Percentiles rank a stretch among this genome's conserved stretches.
These are phyloP conservation scores for Notamacropus eugenii DNA, from an alignment of 2,797 vertebrate species.

Conservation along the genomic window DNA sequence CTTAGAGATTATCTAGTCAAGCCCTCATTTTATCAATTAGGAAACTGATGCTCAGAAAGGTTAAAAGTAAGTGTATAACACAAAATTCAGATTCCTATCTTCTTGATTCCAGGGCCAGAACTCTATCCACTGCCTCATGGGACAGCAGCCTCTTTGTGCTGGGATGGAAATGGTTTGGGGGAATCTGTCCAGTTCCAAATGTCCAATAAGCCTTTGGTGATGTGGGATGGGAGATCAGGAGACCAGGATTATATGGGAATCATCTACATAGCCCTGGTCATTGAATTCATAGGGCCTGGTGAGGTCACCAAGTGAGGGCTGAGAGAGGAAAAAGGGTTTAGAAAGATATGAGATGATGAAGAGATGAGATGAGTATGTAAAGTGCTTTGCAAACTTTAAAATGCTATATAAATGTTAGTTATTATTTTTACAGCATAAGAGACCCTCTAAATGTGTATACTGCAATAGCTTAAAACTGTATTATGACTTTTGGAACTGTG, in stretches of 20 bases:
- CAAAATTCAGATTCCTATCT: background rate
- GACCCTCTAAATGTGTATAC: background rate
- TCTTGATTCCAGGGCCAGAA: background rate
- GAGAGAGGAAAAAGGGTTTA: background rate
- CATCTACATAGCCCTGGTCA: background rate
- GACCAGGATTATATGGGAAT: background rate
- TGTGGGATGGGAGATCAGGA: background rate
- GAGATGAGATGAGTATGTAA: background rate
- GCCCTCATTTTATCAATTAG: background rate
- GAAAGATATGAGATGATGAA: no score
- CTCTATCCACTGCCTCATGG: background rate
- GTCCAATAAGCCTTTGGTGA: background rate
- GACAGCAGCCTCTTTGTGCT: background rate
- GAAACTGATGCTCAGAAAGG: background rate
- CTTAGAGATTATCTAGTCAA: background rate
- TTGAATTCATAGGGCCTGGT: background rate
- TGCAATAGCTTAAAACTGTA: background rate
- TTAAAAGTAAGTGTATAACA: background rate
- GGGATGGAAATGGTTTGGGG: background rate
- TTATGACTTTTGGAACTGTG: background rate
- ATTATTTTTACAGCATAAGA: background rate
- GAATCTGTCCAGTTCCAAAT: background rate
- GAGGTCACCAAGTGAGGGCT: background rate
- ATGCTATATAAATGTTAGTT: background rate
- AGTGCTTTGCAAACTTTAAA: background rate